Evolutionary conservation across 1,140 invertebrate genomes (phyloP).

Genomic region (Dendrolimus kikuchii): DNA sequence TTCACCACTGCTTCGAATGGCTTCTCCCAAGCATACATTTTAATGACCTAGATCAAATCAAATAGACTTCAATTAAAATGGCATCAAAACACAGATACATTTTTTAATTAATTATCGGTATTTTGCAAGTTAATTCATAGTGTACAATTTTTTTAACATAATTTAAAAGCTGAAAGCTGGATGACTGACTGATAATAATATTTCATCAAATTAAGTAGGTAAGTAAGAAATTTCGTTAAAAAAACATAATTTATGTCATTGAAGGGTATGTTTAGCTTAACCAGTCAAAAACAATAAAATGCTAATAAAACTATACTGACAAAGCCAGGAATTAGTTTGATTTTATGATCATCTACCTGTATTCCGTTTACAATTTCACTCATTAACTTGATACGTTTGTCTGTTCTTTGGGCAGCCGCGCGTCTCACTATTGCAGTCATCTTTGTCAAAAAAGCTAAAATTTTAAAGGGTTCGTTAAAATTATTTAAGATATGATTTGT

Average conservation of each 20-base stretch:
- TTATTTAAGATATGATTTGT: neutral
- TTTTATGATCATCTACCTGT: conserved; percentile 60
- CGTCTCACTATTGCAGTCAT: conserved; percentile 49
- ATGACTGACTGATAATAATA: too few relatives aligned
- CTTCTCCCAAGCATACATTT: conserved; percentile 84
- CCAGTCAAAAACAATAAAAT: too few relatives aligned
- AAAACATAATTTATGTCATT: too few relatives aligned
- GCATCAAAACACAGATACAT: neutral
- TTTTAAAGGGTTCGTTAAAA: conserved; percentile 3
- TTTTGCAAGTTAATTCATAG: too few relatives aligned
- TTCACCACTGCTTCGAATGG: conserved; percentile 75
- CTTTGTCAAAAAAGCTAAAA: conserved; percentile 50
- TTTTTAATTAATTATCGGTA: too few relatives aligned
- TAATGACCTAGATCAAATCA: conserved; percentile 76
- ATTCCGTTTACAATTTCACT: conserved; percentile 85
- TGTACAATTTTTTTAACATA: too few relatives aligned
- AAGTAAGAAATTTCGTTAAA: too few relatives aligned
- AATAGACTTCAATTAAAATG: conserved; percentile 2
- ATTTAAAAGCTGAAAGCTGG: too few relatives aligned
- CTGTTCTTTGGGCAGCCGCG: conserved; percentile 78
- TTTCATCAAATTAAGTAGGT: too few relatives aligned
- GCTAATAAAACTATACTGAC: too few relatives aligned
- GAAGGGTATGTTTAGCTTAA: too few relatives aligned
- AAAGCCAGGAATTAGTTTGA: too few relatives aligned
- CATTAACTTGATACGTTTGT: conserved; percentile 85